phyloP scores from a whole-genome alignment of 1,140 invertebrate species.

The Neomicropteryx cornuta region DNA sequence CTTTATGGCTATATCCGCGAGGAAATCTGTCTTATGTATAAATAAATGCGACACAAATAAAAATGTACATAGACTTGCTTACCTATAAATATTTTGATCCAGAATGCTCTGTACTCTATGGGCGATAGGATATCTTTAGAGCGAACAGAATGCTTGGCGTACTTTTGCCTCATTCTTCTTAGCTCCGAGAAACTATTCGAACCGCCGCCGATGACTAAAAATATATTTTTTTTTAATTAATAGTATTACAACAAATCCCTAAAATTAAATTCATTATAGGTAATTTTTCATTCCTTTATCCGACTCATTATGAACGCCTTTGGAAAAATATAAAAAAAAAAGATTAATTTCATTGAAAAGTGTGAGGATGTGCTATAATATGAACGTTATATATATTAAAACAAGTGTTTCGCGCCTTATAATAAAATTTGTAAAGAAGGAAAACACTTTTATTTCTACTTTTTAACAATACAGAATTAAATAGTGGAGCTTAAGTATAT shows the following conservation, averaged over 20 bases:
- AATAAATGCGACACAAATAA: too few relatives aligned
- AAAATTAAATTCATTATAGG: neutral
- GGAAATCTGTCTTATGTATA: too few relatives aligned
- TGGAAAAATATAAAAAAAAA: neutral
- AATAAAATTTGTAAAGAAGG: too few relatives aligned
- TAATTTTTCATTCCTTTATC: neutral
- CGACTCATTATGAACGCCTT: neutral
- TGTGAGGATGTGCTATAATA: neutral
- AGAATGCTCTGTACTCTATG: constrained; percentile 41
- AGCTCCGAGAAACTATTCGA: constrained; percentile 47
- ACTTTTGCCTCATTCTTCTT: constrained; percentile 36
- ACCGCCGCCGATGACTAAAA: constrained; percentile 46
- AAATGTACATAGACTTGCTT: constrained; percentile 8
- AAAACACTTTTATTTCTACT: too few relatives aligned
- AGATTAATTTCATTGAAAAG: neutral
- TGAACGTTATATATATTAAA: neutral
- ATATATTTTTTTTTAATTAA: constrained; percentile 4
- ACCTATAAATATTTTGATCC: constrained; percentile 41
- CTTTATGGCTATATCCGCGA: neutral
- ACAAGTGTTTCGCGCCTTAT: too few relatives aligned
- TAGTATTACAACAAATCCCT: neutral
- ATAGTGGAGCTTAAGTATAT: neutral
- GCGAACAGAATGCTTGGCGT: constrained; percentile 31
- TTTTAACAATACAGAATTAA: too few relatives aligned
- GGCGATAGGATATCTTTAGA: constrained; percentile 39